Evolutionary conservation across 2,113 vertebrate genomes (phyloP), one percentile per base, ranked within the genome.

Genomic region (Chloebia gouldiae): DNA sequence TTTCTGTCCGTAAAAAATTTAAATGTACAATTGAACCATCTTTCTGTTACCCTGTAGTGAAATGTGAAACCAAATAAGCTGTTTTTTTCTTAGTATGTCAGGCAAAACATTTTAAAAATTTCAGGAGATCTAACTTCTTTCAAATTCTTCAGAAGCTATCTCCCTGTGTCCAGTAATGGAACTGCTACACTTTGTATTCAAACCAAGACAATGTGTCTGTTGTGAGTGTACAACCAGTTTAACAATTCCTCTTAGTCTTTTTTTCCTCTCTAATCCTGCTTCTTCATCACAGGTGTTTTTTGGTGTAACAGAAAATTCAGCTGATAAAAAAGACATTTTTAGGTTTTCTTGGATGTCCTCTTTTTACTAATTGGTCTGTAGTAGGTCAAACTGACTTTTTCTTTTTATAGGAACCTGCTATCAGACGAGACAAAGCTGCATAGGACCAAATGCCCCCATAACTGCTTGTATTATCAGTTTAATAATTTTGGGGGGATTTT

Each of bases 211-310:
- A 57, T 5, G 15, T 4, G 12, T 11, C 33, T 59, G 7, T n/a
- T 73, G 23, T 47, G 39, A 86, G 50, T 54, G 31, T 16, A 79
- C 12, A 27, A n/a, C n/a, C 44, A 70, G 2, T 0, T 57, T 57
- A 53, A 25, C 22, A 49, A 47, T 39, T 12, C 3, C 7, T 2
- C 0, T 30, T 13, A 57, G 11, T 11, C 2, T 18, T 59, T 51
- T 82, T 45, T 50, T 15, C 9, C 21, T 35, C 65, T 89, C 22
- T 61, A 77, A 72, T 27, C 23, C 24, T 16, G 21, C 27, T 77
- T 72, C 27, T 60, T 50, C 19, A 77, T 15, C 24, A 44, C n/a
- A 71, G 22, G 11, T 53, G 8, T 5, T 63, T 71, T 68, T n/a
- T 65, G 17, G 30, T 33, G 24, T 15, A 69, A 51, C 15, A 57